A percentile compares a stretch with the other conserved stretches of the same genome.
phyloP scores from a whole-genome alignment of 2,888 invertebrate species.

The Tubulanus polymorphus region DNA sequence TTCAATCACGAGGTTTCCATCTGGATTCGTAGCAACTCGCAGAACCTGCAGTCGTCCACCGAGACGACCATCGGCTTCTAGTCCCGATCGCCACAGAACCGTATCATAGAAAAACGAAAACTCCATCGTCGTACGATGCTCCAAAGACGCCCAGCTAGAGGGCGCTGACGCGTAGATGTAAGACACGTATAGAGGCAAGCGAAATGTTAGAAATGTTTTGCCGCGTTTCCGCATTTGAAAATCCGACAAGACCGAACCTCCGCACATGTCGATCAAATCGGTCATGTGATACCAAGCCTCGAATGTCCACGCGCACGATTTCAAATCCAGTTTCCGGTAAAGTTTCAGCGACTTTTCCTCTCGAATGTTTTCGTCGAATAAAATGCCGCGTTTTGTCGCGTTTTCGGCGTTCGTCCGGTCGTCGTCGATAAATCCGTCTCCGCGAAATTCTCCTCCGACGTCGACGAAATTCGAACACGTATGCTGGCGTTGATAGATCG shows the following conservation, averaged over 20 bases:
- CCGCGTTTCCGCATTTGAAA: conserved; percentile 42
- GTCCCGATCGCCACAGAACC: conserved; percentile 49
- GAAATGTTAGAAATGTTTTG: conserved; percentile 49
- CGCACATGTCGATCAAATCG: conserved; percentile 53
- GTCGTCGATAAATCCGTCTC: conserved; percentile 26
- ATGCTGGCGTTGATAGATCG: conserved; percentile 51
- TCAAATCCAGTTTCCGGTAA: conserved; percentile 52
- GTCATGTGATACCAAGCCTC: conserved; percentile 54
- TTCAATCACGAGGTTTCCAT: conserved; percentile 52
- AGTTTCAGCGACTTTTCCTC: conserved; percentile 37
- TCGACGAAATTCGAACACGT: conserved; percentile 51
- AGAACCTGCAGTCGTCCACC: conserved; percentile 41
- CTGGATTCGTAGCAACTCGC: conserved; percentile 43
- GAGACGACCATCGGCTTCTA: conserved; percentile 41
- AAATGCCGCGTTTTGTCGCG: conserved; percentile 35
- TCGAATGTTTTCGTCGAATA: conserved; percentile 37
- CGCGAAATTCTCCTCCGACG: too few relatives aligned
- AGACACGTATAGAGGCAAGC: conserved; percentile 53
- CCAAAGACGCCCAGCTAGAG: conserved; percentile 53
- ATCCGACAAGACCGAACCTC: conserved; percentile 52
- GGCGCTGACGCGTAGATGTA: conserved; percentile 51
- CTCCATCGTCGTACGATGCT: conserved; percentile 54
- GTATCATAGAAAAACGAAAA: conserved; percentile 53
- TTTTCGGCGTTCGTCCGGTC: conserved; percentile 16
- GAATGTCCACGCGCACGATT: conserved; percentile 53